phyloP scores from a whole-genome alignment of 2,113 vertebrate genomes.

The Formicarius rufipectus region DNA sequence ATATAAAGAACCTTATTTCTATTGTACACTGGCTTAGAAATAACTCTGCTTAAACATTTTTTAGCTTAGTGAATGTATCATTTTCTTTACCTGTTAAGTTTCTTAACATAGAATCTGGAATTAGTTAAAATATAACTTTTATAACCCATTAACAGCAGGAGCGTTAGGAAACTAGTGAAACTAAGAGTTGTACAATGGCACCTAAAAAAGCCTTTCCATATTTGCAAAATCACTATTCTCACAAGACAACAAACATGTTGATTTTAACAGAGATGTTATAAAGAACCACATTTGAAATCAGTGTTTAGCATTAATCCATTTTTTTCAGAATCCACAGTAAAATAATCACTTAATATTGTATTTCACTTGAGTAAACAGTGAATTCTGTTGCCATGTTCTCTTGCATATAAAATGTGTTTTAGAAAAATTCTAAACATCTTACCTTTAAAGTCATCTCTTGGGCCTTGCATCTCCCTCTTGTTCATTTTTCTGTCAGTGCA shows the following conservation, averaged over 20 bases:
- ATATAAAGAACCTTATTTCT: background rate
- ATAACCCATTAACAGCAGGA: background rate
- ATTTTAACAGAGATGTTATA: background rate
- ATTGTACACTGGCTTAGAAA: background rate
- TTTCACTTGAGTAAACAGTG: background rate
- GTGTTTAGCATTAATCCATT: background rate
- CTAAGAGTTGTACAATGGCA: background rate
- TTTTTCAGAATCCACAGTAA: background rate
- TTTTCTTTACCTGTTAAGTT: background rate
- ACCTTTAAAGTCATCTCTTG: slow-evolving; percentile 92
- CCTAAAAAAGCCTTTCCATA: background rate
- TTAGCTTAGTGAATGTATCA: background rate
- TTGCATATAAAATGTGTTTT: background rate
- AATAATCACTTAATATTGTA: background rate
- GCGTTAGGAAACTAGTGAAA: background rate
- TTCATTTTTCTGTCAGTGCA: slow-evolving; percentile 87
- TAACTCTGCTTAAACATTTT: background rate
- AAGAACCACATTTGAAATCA: background rate
- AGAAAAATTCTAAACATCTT: slow-evolving; percentile 19
- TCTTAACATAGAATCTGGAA: background rate
- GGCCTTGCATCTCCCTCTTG: slow-evolving; percentile 82
- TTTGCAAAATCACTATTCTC: background rate
- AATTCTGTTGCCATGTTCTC: background rate
- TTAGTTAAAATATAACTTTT: background rate
- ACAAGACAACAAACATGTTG: background rate